phyloP scores from a whole-genome alignment of 2,113 vertebrate species.

The Aphelocoma coerulescens region DNA sequence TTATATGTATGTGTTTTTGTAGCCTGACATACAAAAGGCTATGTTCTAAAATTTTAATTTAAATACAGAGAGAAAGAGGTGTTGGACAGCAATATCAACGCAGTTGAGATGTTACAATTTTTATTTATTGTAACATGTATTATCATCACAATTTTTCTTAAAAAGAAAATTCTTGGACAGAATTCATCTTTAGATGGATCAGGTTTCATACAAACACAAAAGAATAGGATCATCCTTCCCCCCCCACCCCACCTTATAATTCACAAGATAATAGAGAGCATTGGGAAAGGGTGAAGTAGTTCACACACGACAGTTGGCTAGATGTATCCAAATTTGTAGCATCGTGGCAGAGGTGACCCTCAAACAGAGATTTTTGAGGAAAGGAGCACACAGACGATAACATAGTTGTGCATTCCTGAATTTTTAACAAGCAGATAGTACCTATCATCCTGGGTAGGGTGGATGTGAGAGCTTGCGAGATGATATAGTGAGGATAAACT shows the following conservation, averaged over 20 bases:
- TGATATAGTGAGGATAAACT: not conserved
- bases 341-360: not conserved
- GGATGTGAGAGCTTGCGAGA: not conserved
- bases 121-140: not conserved
- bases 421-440: not conserved
- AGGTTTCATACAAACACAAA: not conserved
- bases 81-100: not conserved
- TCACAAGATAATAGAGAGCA: not conserved
- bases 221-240: not conserved
- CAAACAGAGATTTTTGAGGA: not conserved
- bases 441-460: not conserved
- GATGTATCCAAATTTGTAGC: not conserved
- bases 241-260: fast-evolving
- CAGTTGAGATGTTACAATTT: not conserved
- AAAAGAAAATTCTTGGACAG: not conserved
- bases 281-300: not conserved
- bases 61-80: not conserved
- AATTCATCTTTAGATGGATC: not conserved
- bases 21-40: not conserved
- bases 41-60: not conserved
- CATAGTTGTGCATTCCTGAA: not conserved
- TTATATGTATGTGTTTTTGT: not conserved
- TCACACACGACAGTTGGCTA: not conserved
- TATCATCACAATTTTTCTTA: not conserved
- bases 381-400: not conserved